Conservation (phyloP, 2,888 invertebrate species). For the Andricus curvator region DNA sequence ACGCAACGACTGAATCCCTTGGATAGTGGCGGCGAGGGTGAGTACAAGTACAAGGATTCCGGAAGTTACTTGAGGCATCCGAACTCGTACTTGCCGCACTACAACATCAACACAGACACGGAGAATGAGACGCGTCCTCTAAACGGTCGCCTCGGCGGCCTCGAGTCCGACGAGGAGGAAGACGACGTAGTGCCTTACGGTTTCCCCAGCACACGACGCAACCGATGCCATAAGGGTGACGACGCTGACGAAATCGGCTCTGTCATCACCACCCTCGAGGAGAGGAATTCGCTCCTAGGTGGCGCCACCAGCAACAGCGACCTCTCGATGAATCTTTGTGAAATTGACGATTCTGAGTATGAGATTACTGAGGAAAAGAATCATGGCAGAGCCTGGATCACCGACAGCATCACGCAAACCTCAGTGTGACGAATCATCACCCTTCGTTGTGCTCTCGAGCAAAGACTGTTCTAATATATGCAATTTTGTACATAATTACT, state of each 20-base stretch:
- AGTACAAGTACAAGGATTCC: conserved; percentile 79
- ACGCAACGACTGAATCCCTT: conserved; percentile 82
- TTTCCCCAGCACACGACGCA: conserved; percentile 78
- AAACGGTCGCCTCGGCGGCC: conserved; percentile 74
- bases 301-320: conserved; percentile 89
- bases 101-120: conserved; percentile 85
- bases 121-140: conserved; percentile 80
- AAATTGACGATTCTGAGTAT: conserved; percentile 93
- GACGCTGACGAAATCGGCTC: conserved; percentile 84
- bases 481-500: conserved; percentile 71
- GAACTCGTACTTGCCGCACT: conserved; percentile 89
- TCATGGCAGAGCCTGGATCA: conserved; percentile 75
- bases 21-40: conserved; percentile 83
- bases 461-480: conserved; percentile 63
- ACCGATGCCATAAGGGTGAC: conserved; percentile 75
- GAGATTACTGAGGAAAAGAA: conserved; percentile 80
- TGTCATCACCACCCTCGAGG: conserved; percentile 86
- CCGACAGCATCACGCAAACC: conserved; percentile 77
- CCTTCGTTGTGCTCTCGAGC: conserved; percentile 51
- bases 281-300: conserved; percentile 87
- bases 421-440: conserved; percentile 75
- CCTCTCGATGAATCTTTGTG: conserved; percentile 92
- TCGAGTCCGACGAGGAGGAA: conserved; percentile 74
- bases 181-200: conserved; percentile 80
- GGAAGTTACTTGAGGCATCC: conserved; percentile 90